Conservation (phyloP, 2,888 invertebrate species). For the Ferdinandea cuprea region DNA sequence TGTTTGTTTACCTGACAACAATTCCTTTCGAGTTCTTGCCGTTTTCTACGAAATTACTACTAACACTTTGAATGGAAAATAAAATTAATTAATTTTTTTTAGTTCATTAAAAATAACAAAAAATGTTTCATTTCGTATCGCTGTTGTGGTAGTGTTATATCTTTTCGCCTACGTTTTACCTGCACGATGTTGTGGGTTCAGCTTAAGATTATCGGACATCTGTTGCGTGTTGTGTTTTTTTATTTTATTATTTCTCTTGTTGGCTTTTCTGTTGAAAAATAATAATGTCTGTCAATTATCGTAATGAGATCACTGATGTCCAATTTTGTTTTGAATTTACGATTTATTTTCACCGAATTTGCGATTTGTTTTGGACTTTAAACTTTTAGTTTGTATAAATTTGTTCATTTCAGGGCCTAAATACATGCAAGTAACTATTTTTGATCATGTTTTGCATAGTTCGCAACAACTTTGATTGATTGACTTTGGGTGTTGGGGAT, state of each 20-base stretch:
- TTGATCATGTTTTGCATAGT: no score
- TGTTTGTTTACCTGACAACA: conserved; percentile 50
- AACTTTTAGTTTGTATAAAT: no score
- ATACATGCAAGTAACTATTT: no score
- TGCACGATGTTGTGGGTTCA: conserved; percentile 25
- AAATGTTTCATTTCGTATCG: neutral
- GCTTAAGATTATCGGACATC: conserved; percentile 14
- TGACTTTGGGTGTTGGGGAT: neutral
- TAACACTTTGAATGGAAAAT: conserved; percentile 3
- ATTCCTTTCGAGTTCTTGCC: conserved; percentile 57
- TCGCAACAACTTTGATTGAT: neutral
- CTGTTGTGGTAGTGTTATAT: neutral
- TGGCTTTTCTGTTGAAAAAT: neutral
- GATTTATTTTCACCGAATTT: conserved; percentile 19
- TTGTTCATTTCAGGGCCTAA: conserved; percentile 3
- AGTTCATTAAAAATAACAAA: neutral
- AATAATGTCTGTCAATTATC: conserved; percentile 46
- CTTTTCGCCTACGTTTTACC: conserved; percentile 30
- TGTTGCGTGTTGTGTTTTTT: conserved; percentile 19
- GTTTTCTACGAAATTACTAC: conserved; percentile 20
- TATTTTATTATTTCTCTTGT: conserved; percentile 24
- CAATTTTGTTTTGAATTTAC: conserved; percentile 35
- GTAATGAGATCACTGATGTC: conserved; percentile 63
- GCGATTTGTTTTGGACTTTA: conserved; percentile 3
- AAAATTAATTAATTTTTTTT: neutral